These are phyloP conservation scores for Oxystoma pomonae DNA, from an alignment of 2,888 invertebrate genomes.

Conservation along the genomic window DNA sequence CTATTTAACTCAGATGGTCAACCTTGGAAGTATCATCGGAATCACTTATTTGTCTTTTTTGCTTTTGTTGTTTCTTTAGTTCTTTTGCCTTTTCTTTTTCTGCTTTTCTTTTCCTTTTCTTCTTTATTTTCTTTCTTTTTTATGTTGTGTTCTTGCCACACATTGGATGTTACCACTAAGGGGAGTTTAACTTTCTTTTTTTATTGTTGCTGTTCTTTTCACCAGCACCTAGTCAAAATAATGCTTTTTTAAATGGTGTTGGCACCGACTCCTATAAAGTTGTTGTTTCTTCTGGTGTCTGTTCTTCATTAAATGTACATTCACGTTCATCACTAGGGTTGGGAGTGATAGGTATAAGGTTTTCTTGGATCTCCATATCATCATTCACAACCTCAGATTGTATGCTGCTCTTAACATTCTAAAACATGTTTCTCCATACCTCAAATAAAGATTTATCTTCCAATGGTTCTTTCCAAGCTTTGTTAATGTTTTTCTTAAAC, in stretches of 20 bases:
- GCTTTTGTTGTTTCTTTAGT: not conserved
- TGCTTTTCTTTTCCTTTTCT: not conserved
- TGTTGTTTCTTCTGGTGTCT: too few relatives aligned
- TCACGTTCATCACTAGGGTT: too few relatives aligned
- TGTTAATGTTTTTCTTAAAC: not conserved
- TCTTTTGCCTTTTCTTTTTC: not conserved
- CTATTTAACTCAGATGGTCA: not conserved
- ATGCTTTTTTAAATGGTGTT: not conserved
- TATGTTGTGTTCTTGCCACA: not conserved
- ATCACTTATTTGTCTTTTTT: not conserved
- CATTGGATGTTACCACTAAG: not conserved
- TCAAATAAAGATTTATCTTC: not conserved
- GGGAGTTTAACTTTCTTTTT: not conserved
- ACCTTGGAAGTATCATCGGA: not conserved
- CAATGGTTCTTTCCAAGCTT: not conserved
- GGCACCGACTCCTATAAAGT: not conserved
- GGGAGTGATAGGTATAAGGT: too few relatives aligned
- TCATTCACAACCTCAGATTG: too few relatives aligned
- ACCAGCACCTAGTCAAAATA: not conserved
- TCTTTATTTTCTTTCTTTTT: not conserved
- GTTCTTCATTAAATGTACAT: too few relatives aligned
- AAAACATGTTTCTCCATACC: not conserved
- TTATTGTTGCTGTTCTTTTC: not conserved
- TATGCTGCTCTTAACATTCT: too few relatives aligned
- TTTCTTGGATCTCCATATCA: too few relatives aligned